Evolutionary conservation across 2,888 invertebrate species (phyloP).

Genomic region (Dynastes hyllus): DNA sequence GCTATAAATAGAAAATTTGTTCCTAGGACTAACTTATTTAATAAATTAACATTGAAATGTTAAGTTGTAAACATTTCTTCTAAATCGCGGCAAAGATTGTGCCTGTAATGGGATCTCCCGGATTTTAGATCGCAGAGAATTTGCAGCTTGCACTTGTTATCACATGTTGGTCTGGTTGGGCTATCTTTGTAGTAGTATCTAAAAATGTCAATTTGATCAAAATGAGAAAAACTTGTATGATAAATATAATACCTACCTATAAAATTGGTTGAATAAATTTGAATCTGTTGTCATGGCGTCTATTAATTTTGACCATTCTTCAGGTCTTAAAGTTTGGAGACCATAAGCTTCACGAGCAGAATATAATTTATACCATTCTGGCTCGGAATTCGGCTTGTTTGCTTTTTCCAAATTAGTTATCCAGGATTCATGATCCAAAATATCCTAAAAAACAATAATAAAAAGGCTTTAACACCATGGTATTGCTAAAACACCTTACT

Average conservation of each 20-base stretch:
- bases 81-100: constrained; percentile 85
- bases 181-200: constrained; percentile 94
- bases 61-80: constrained; percentile 73
- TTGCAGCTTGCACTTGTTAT: constrained; percentile 86
- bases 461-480: not conserved
- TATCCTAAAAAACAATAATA: constrained; percentile 76
- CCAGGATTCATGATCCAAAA: constrained; percentile 97
- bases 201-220: constrained; percentile 55
- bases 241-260: constrained; percentile 76
- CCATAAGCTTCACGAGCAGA: constrained; percentile 87
- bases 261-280: constrained; percentile 88
- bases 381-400: constrained; percentile 78
- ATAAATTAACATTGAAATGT: constrained; percentile 1
- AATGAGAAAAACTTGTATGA: no score
- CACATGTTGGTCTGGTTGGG: constrained; percentile 83
- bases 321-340: constrained; percentile 87
- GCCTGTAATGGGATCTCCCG: constrained; percentile 88
- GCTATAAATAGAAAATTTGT: constrained; percentile 16
- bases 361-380: constrained; percentile 91
- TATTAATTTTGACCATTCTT: constrained; percentile 92
- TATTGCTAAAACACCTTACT: constrained; percentile 71
- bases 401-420: constrained; percentile 94
- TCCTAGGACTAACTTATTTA: not conserved
- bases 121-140: constrained; percentile 90
- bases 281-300: constrained; percentile 89